Evolutionary conservation across 2,888 invertebrate species (phyloP).

Genomic region (Pseudoips prasinana): DNA sequence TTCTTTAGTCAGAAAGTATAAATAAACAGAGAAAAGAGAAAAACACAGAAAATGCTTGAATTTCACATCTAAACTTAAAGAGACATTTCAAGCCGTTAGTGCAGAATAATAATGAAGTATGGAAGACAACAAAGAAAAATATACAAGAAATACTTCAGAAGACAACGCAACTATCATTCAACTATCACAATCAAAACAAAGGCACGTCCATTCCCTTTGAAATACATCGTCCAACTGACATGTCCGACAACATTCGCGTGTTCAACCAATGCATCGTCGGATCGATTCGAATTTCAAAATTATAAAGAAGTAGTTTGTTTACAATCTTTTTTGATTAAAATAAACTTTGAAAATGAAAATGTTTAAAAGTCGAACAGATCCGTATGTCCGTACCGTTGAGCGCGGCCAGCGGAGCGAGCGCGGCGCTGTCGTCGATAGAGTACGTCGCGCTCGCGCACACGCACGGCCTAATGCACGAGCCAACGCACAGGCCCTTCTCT

Average conservation of each 20-base stretch:
- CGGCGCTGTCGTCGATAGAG: conserved; percentile 63
- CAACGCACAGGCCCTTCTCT: conserved; percentile 75
- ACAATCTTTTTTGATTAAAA: no score
- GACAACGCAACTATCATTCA: conserved; percentile 9
- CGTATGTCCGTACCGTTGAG: conserved; percentile 49
- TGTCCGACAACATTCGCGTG: conserved; percentile 4
- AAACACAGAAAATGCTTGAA: no score
- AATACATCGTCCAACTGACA: conserved; percentile 10
- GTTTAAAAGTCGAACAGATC: not conserved
- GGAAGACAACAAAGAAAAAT: no score
- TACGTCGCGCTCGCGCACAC: conserved; percentile 66
- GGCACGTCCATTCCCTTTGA: conserved; percentile 17
- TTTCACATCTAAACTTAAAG: no score
- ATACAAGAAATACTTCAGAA: no score
- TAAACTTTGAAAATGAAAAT: no score
- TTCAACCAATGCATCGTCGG: conserved; percentile 4
- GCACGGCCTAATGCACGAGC: conserved; percentile 77
- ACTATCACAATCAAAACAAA: conserved; percentile 18
- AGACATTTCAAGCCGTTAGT: no score
- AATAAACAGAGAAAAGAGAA: no score
- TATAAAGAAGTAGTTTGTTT: not conserved
- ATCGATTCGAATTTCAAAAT: conserved; percentile 1
- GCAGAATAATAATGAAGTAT: no score
- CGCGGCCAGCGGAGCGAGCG: conserved; percentile 51
- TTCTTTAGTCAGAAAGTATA: no score